Conservation (phyloP, 2,113 vertebrate genomes). For the Meles meles region DNA sequence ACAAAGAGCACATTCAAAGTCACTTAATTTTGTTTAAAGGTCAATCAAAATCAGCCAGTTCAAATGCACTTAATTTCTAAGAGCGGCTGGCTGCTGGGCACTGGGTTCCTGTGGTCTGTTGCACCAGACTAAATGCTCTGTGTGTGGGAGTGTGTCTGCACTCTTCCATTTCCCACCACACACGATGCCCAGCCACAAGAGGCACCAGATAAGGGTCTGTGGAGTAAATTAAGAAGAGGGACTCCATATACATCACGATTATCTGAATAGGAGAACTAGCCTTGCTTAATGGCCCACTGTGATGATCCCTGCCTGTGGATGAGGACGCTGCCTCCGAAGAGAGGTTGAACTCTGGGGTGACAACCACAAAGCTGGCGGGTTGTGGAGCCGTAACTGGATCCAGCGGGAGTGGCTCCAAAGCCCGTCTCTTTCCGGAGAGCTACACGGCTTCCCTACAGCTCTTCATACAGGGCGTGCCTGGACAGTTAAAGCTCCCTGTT, state of each 20-base stretch:
- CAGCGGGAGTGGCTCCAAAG: accelerated
- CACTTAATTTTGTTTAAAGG: not conserved
- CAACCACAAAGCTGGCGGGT: not conserved
- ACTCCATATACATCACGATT: not conserved
- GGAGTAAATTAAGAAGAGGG: not conserved
- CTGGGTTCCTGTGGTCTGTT: not conserved
- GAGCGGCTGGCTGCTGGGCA: not conserved
- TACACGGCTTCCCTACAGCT: not conserved
- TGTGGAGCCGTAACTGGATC: not conserved
- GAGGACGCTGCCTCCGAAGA: not conserved
- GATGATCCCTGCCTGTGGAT: not conserved
- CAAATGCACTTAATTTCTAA: not conserved
- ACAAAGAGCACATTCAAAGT: not conserved
- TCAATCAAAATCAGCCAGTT: not conserved
- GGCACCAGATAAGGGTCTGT: not conserved
- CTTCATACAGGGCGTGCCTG: not conserved
- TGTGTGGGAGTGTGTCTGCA: not conserved
- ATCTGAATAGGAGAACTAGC: not conserved
- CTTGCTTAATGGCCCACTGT: not conserved
- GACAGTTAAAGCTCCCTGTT: not conserved
- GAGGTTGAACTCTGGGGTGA: not conserved
- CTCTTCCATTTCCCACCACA: not conserved
- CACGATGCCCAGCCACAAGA: not conserved
- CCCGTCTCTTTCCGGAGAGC: not conserved
- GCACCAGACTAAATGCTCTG: not conserved